Conservation (phyloP, 2,888 invertebrate species). For the Callinectes sapidus region DNA sequence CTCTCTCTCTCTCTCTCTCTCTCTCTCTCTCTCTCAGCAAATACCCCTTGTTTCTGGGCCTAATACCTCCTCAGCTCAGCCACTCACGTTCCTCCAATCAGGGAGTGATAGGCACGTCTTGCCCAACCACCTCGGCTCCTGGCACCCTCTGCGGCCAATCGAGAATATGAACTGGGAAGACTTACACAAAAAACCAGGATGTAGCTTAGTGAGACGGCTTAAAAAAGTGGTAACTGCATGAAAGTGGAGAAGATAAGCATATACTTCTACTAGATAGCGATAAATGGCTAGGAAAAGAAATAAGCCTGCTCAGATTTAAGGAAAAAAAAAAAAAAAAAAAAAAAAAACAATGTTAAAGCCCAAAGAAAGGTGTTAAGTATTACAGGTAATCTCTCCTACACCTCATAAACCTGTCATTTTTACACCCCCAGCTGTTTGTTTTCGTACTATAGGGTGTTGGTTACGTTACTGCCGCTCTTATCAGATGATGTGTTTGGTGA, state of each 20-base stretch:
- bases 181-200: constrained; percentile 37
- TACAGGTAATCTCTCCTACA: neutral
- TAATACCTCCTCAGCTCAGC: neutral
- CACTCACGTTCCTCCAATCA: neutral
- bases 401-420: constrained; percentile 19
- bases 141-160: neutral
- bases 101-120: neutral
- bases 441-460: neutral
- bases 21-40: neutral
- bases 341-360: neutral
- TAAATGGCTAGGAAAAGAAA: neutral
- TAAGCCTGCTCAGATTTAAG: neutral
- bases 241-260: neutral
- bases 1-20: constrained; percentile 32
- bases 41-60: neutral
- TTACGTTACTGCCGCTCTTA: neutral
- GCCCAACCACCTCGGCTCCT: neutral
- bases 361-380: neutral
- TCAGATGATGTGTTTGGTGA: neutral
- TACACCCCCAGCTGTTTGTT: neutral
- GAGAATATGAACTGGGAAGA: neutral
- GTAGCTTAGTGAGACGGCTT: neutral
- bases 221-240: neutral
- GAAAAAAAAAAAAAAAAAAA: neutral
- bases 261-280: neutral